A percentile compares a stretch with the other conserved stretches of the same genome.
phyloP scores from a whole-genome alignment of 2,797 vertebrate genomes.

The Amblyraja radiata region DNA sequence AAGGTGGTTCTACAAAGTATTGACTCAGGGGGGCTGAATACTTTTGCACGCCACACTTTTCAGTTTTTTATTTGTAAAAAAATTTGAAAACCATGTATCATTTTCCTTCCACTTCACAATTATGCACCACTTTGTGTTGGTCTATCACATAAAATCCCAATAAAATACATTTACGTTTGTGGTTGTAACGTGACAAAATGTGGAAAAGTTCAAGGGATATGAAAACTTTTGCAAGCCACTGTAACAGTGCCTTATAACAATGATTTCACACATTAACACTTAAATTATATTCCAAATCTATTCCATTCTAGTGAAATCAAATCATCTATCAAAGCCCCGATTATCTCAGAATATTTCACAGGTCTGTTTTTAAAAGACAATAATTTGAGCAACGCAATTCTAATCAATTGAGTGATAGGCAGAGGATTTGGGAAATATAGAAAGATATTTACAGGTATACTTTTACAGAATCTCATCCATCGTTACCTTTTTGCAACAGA shows the following conservation, averaged over 20 bases:
- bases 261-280: background rate
- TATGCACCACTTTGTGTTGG: too few species aligned
- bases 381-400: background rate
- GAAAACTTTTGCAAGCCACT: too few species aligned
- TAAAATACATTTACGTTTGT: too few species aligned
- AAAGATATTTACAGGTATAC: background rate
- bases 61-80: too few species aligned
- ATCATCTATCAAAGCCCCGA: background rate
- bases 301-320: background rate
- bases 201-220: too few species aligned
- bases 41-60: too few species aligned
- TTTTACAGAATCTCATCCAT: background rate
- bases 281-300: background rate
- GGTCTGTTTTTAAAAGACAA: background rate
- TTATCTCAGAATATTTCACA: background rate
- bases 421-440: background rate
- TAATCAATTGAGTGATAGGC: background rate
- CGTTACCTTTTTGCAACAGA: slow-evolving; percentile 78
- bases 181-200: too few species aligned
- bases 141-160: too few species aligned
- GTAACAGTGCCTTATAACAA: background rate
- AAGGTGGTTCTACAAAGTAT: too few species aligned
- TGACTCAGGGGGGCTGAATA: too few species aligned
- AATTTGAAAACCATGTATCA: too few species aligned
- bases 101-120: too few species aligned